Percentiles rank a stretch among this genome's conserved stretches.
Conservation (phyloP, 2,888 invertebrate species). For the Euplexia lucipara region DNA sequence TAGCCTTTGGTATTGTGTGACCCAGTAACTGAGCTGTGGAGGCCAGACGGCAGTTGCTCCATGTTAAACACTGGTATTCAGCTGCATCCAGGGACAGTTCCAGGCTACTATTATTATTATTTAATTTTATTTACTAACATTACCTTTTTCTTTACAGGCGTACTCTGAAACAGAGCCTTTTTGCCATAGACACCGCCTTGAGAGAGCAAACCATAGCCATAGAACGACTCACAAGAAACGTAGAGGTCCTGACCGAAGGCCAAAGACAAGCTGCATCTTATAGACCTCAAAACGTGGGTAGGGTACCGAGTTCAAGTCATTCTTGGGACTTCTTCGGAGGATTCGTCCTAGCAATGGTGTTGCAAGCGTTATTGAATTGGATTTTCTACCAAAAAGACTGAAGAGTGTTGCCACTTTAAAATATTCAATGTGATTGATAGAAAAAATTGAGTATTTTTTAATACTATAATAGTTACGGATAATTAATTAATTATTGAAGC, state of each 20-base stretch:
- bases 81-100: too few relatives aligned
- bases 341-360: constrained; percentile 81
- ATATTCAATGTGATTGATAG: constrained; percentile 56
- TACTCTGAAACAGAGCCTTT: constrained; percentile 86
- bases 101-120: too few relatives aligned
- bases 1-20: too few relatives aligned
- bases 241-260: constrained; percentile 73
- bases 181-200: constrained; percentile 86
- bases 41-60: too few relatives aligned
- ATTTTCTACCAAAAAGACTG: constrained; percentile 84
- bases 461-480: constrained; percentile 54
- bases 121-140: neutral
- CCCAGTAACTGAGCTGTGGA: too few relatives aligned
- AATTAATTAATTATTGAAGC: constrained; percentile 40
- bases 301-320: constrained; percentile 71
- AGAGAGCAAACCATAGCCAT: constrained; percentile 89
- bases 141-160: constrained; percentile 70
- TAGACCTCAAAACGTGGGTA: constrained; percentile 71
- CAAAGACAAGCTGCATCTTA: constrained; percentile 63
- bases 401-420: constrained; percentile 63
- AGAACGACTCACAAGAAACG: constrained; percentile 76
- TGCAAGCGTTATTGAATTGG: constrained; percentile 85
- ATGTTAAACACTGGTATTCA: too few relatives aligned
- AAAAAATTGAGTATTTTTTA: constrained; percentile 51
- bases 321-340: constrained; percentile 85